A percentile compares a stretch with the other conserved stretches of the same genome.
Evolutionary conservation across 2,113 vertebrate species (phyloP).

Genomic region (Rattus rattus): DNA sequence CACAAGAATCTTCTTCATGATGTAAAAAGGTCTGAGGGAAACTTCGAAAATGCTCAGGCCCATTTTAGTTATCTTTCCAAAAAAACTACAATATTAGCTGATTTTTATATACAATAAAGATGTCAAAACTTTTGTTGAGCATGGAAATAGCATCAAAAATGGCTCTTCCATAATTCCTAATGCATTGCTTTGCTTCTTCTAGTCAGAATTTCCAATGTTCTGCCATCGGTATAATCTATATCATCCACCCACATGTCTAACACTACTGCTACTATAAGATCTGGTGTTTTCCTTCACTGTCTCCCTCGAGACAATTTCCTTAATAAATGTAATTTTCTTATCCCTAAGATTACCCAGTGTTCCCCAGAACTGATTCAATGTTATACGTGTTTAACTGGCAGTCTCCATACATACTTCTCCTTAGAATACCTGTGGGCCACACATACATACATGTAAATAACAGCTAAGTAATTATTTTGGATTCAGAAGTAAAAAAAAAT

Average conservation of each 20-base stretch:
- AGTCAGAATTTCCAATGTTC: not conserved
- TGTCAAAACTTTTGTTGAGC: not conserved
- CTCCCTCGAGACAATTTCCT: not conserved
- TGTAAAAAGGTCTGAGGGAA: not conserved
- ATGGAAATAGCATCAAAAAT: not conserved
- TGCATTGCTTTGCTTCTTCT: not conserved
- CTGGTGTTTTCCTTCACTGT: not conserved
- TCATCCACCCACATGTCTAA: not conserved
- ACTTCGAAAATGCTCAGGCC: not conserved
- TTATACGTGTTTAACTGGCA: not conserved
- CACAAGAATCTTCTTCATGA: not conserved
- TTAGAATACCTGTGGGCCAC: not conserved
- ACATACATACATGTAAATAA: not conserved
- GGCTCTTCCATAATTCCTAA: not conserved
- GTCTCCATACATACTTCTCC: not conserved
- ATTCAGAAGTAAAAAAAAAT: conserved; percentile 6
- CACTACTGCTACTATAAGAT: not conserved
- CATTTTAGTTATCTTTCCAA: not conserved
- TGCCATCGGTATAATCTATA: not conserved
- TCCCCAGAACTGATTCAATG: not conserved
- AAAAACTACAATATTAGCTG: not conserved
- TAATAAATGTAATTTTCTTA: conserved; percentile 8
- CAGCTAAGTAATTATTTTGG: not conserved
- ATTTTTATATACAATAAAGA: not conserved
- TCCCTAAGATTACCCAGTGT: not conserved